Evolutionary conservation across 1,140 invertebrate species (phyloP).

Genomic region (Drosophila neocordata): DNA sequence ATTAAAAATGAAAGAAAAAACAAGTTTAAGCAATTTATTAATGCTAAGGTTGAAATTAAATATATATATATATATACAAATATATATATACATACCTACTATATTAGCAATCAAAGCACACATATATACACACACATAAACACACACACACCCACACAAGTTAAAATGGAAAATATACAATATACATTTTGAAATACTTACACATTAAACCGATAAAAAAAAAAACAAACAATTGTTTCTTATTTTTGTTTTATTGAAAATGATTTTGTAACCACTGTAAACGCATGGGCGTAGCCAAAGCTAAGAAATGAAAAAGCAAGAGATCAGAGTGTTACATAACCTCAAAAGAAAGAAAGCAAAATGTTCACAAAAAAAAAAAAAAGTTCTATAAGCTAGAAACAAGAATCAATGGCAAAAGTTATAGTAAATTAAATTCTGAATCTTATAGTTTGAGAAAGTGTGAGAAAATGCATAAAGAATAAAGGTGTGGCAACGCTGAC

Average conservation of each 20-base stretch:
- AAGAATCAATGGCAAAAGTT: background rate
- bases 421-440: too few relatives aligned
- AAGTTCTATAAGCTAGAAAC: too few relatives aligned
- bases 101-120: slow-evolving; percentile 4
- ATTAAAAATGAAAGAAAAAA: too few relatives aligned
- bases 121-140: slow-evolving; percentile 29
- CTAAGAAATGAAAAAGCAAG: background rate
- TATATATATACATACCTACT: slow-evolving; percentile 13
- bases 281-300: slow-evolving; percentile 2
- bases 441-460: too few relatives aligned
- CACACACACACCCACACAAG: slow-evolving; percentile 32
- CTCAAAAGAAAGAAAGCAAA: too few relatives aligned
- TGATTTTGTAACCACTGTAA: slow-evolving; percentile 3
- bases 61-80: slow-evolving; percentile 21
- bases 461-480: too few relatives aligned
- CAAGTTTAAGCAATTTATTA: slow-evolving; percentile 74
- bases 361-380: too few relatives aligned
- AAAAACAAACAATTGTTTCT: slow-evolving; percentile 37
- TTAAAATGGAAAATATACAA: slow-evolving; percentile 8
- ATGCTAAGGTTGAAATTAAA: slow-evolving; percentile 24
- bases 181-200: slow-evolving; percentile 21
- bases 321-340: too few relatives aligned
- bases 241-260: slow-evolving; percentile 33
- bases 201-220: slow-evolving; percentile 41
- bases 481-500: too few relatives aligned